These are phyloP conservation scores for Gnathonemus echidnorhynchus DNA, from an alignment of 2,113 vertebrate genomes.

Conservation along the genomic window DNA sequence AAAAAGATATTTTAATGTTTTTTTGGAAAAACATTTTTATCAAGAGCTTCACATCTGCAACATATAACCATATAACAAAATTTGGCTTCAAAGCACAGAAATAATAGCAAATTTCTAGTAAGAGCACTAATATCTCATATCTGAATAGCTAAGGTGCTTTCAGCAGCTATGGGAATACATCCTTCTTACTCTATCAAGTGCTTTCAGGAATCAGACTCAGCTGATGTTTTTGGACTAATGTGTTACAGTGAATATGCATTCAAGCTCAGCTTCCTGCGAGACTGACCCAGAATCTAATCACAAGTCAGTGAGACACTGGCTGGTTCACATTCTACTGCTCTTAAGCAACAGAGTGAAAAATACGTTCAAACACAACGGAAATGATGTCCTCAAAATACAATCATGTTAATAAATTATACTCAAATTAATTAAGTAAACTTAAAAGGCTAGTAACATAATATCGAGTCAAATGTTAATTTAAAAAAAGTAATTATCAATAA, in stretches of 20 bases:
- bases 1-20: not conserved
- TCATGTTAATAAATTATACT: not conserved
- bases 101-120: not conserved
- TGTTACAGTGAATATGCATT: not conserved
- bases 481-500: not conserved
- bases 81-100: not conserved
- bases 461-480: not conserved
- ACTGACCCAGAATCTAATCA: not conserved
- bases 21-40: not conserved
- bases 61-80: not conserved
- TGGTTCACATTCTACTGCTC: not conserved
- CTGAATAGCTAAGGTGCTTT: not conserved
- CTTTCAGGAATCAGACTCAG: not conserved
- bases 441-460: not conserved
- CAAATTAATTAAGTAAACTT: not conserved
- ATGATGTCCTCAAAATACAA: not conserved
- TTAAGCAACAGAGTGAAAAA: not conserved
- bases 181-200: not conserved
- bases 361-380: not conserved
- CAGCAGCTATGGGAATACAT: not conserved
- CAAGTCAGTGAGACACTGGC: not conserved
- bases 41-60: not conserved
- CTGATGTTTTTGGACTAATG: not conserved
- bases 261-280: not conserved
- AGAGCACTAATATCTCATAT: not conserved